Evolutionary conservation across 2,113 vertebrate genomes (phyloP).

Genomic region (Rhabdornis inornatus): DNA sequence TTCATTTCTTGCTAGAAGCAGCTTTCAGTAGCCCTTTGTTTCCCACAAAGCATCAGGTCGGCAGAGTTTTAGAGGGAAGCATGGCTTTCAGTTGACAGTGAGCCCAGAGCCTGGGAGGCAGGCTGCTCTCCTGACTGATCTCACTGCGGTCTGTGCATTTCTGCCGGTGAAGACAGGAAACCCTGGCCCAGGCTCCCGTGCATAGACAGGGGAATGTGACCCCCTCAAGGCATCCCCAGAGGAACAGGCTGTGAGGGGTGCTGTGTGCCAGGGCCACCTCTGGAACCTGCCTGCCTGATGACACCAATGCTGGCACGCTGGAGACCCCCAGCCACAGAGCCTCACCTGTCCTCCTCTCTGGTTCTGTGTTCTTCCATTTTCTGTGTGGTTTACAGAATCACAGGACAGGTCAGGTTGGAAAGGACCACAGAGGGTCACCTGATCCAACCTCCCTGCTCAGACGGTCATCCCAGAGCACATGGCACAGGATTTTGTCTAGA

Average conservation of each 20-base stretch:
- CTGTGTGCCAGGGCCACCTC: background rate
- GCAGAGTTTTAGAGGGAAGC: background rate
- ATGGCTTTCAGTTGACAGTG: background rate
- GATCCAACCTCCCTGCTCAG: background rate
- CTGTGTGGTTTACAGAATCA: background rate
- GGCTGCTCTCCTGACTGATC: background rate
- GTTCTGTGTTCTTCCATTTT: background rate
- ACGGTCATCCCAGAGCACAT: background rate
- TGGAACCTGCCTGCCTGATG: background rate
- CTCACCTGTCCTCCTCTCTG: background rate
- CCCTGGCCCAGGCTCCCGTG: background rate
- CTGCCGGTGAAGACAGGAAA: background rate
- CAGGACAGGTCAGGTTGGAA: too few species aligned
- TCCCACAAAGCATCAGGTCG: background rate
- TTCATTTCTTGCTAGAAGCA: background rate
- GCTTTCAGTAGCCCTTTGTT: background rate
- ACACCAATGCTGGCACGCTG: background rate
- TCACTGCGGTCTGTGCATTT: accelerated
- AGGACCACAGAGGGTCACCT: too few species aligned
- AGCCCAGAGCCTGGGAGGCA: background rate
- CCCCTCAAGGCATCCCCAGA: background rate
- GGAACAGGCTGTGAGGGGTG: background rate
- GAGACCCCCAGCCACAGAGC: background rate
- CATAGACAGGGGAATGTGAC: too few species aligned
- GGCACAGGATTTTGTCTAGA: background rate